Evolutionary conservation across 2,888 invertebrate species (phyloP).

Genomic region (Laothoe populi): DNA sequence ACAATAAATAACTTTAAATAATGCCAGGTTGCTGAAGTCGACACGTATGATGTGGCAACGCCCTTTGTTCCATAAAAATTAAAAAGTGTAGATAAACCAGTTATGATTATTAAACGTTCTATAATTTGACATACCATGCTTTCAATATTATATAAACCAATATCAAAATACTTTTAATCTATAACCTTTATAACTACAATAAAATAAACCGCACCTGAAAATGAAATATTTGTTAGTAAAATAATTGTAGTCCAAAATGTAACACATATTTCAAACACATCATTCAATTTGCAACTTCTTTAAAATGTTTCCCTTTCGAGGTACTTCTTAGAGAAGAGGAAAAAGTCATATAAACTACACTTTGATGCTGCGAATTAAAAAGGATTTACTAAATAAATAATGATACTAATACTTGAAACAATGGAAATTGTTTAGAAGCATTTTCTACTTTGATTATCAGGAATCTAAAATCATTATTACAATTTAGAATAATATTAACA

Average conservation of each 20-base stretch:
- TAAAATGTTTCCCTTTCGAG: background rate
- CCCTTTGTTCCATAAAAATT: too few species aligned
- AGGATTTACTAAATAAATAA: too few species aligned
- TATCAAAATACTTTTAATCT: slow-evolving; percentile 14
- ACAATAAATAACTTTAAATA: too few species aligned
- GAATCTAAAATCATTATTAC: too few species aligned
- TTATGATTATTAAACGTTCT: background rate
- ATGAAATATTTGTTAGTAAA: slow-evolving; percentile 24
- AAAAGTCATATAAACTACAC: too few species aligned
- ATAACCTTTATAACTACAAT: slow-evolving; percentile 25
- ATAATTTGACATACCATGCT: background rate
- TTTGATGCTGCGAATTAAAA: too few species aligned
- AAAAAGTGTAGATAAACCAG: background rate
- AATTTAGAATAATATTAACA: background rate
- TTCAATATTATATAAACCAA: slow-evolving; percentile 10
- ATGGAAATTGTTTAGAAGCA: too few species aligned
- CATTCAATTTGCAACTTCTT: background rate
- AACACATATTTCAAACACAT: background rate
- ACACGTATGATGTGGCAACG: too few species aligned
- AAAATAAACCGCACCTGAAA: slow-evolving; percentile 22
- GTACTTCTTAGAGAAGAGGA: background rate
- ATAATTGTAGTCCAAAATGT: background rate
- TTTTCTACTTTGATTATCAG: too few species aligned
- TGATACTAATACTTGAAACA: too few species aligned
- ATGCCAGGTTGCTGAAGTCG: too few species aligned